Evolutionary conservation across 2,113 vertebrate species (phyloP).

Genomic region (Tautogolabrus adspersus): DNA sequence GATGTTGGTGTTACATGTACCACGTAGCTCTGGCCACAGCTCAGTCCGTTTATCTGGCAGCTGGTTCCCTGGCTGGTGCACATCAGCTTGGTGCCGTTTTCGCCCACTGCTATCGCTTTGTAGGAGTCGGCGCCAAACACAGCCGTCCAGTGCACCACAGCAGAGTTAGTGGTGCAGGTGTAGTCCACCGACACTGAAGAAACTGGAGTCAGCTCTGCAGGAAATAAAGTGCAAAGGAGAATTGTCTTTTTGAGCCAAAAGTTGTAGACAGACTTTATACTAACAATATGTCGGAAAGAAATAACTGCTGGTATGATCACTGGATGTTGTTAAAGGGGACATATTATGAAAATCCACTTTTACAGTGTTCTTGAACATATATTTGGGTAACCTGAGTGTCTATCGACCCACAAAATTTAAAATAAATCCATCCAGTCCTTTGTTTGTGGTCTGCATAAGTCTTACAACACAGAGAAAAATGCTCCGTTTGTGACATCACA

Average conservation of each 20-base stretch:
- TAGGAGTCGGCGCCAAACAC: slow-evolving; percentile 77
- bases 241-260: background rate
- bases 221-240: background rate
- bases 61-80: slow-evolving; percentile 63
- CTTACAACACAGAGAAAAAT: too few species aligned
- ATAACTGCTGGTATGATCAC: background rate
- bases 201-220: slow-evolving; percentile 71
- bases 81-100: slow-evolving; percentile 32
- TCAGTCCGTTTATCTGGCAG: slow-evolving; percentile 67
- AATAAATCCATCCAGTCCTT: too few species aligned
- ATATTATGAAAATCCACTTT: too few species aligned
- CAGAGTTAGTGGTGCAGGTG: slow-evolving; percentile 62
- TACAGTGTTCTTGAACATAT: too few species aligned
- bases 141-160: slow-evolving; percentile 63
- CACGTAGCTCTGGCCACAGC: slow-evolving; percentile 68
- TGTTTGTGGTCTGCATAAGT: too few species aligned
- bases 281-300: background rate
- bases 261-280: background rate
- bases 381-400: too few species aligned
- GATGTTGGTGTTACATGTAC: slow-evolving; percentile 71
- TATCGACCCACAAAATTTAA: too few species aligned
- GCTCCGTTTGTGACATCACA: too few species aligned
- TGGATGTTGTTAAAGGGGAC: too few species aligned
- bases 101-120: slow-evolving; percentile 39
- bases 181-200: slow-evolving; percentile 69